A percentile compares a stretch with the other conserved stretches of the same genome.
Conservation (phyloP, 1,140 invertebrate species). For the Nomia melanderi region DNA sequence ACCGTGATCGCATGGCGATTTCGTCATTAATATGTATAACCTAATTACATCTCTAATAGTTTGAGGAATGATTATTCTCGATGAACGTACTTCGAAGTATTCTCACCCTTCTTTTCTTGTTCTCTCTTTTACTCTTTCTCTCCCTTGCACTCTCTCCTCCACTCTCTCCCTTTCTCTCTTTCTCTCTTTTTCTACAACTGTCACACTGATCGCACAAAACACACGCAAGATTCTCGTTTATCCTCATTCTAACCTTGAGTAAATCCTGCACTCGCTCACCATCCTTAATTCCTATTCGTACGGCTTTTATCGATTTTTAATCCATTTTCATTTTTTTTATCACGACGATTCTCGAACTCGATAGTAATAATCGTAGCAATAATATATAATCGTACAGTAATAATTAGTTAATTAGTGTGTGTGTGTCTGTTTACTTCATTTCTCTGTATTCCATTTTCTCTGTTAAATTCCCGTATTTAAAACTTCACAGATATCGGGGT, state of each 20-base stretch:
- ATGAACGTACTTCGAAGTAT: constrained; percentile 60
- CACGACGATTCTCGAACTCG: constrained; percentile 79
- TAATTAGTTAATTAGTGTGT: constrained; percentile 77
- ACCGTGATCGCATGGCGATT: constrained; percentile 49
- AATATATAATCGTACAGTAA: constrained; percentile 75
- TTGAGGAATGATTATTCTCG: constrained; percentile 76
- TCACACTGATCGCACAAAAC: background rate
- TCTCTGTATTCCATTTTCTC: too few relatives aligned
- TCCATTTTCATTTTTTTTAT: constrained; percentile 74
- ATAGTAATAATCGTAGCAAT: constrained; percentile 78
- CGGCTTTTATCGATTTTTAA: constrained; percentile 22
- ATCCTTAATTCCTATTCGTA: constrained; percentile 29
- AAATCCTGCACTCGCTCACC: constrained; percentile 17
- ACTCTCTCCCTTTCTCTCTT: constrained; percentile 11
- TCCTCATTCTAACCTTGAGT: constrained; percentile 42
- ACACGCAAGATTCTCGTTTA: constrained; percentile 21
- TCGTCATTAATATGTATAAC: constrained; percentile 63
- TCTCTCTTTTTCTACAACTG: constrained; percentile 9
- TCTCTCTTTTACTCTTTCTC: background rate
- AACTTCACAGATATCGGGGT: too few relatives aligned
- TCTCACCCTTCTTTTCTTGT: constrained; percentile 40
- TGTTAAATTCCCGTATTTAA: constrained; percentile 15
- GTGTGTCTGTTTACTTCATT: constrained; percentile 49
- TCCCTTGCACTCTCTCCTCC: background rate
- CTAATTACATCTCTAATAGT: constrained; percentile 78